A percentile compares a stretch with the other conserved stretches of the same genome.
Conservation (phyloP, 2,797 vertebrate species). For the Lophius americanus region DNA sequence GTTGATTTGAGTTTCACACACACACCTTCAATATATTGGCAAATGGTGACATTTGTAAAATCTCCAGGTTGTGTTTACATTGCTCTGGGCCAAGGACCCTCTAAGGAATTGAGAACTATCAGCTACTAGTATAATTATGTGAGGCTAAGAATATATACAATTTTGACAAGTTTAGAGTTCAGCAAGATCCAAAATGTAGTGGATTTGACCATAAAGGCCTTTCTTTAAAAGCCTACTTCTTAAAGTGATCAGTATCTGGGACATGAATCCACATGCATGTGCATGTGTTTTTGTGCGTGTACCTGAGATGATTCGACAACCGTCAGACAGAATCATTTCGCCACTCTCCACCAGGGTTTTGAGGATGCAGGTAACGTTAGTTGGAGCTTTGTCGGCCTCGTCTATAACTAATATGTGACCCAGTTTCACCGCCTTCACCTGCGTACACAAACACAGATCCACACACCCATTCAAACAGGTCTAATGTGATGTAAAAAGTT, state of each 20-base stretch:
- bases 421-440: slow-evolving; percentile 95
- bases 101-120: slow-evolving; percentile 17
- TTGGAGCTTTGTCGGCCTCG: slow-evolving; percentile 97
- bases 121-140: slow-evolving; percentile 7
- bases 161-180: slow-evolving; percentile 30
- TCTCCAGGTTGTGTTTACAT: slow-evolving; percentile 45
- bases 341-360: slow-evolving; percentile 97
- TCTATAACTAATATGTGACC: slow-evolving; percentile 95
- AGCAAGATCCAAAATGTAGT: slow-evolving; percentile 12
- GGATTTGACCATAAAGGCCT: slow-evolving; percentile 58
- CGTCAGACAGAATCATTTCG: slow-evolving; percentile 97
- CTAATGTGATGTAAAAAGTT: background rate
- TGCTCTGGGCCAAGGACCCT: slow-evolving; percentile 22
- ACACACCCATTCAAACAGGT: slow-evolving; percentile 1
- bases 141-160: slow-evolving; percentile 17
- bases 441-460: slow-evolving; percentile 4
- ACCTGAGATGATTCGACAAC: slow-evolving; percentile 92
- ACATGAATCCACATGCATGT: background rate
- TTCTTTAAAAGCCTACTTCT: slow-evolving; percentile 23
- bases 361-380: slow-evolving; percentile 97
- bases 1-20: background rate
- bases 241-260: slow-evolving; percentile 25
- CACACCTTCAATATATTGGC: no score
- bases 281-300: slow-evolving; percentile 14
- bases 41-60: background rate